Base-by-base conservation (phyloP, 2,888 invertebrate species). In the Uropetala carovei region DNA sequence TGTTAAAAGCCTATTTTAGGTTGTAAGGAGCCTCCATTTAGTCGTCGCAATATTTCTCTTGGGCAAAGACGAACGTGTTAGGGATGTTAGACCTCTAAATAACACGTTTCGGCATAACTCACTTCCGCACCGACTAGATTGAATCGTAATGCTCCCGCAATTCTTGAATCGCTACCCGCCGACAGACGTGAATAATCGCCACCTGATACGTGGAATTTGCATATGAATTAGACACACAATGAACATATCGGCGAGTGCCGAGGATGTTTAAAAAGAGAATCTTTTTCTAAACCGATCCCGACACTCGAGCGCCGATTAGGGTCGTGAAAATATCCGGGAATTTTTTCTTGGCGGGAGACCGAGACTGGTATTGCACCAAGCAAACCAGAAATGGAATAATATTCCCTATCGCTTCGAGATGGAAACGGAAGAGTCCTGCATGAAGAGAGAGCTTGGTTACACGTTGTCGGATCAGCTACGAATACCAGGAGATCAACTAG, bases 71-170 rank as follows among this genome's bases (percentile, higher is more conserved):
- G n/a, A 64, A 64, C 68, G n/a, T 18, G 68, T 22, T 68, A n/a
- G n/a, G 4, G 68, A 68, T n/a, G 13, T n/a, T 68, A 43, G 43
- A 10, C 68, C 68, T 18, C n/a, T 68, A n/a, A 86, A 86, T 86
- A 86, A 86, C 86, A 64, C 59, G 60, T 64, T 86, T 18, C 59
- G 83, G 57, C 57, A 83, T 83, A 83, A 83, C 59, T 86, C 86
- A 59, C 86, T 86, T 86, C 86, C 86, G 30, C 60, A 30, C 57
- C 83, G n/a, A 83, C 56, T 83, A 64, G 86, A 86, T 86, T 86
- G 86, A 86, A 86, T 86, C 43, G 86, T 86, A 83, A 83, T 56
- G 57, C 57, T 18, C 43, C 83, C 16, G 83, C 8, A 56, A 16
- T 43, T 81, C 22, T 22, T 3, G 22, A 22, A 13, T 81, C 43